Conservation (phyloP, 2,888 invertebrate species). For the Drosophila macrospina region DNA sequence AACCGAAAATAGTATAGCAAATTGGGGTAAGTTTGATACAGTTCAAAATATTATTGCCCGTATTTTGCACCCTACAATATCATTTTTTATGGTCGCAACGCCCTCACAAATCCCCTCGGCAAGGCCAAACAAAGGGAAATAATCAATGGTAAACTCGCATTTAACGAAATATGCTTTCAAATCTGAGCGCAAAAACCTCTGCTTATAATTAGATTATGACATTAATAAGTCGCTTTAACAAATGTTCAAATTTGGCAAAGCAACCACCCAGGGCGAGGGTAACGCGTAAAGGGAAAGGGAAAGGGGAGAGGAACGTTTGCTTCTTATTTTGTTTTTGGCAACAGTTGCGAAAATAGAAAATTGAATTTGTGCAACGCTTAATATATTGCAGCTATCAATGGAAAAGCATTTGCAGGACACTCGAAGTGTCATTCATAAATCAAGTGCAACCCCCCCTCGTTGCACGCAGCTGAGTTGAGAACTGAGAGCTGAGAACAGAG, state of each 20-base stretch:
- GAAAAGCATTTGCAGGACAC: conserved; percentile 65
- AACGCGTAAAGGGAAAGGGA: too few species aligned
- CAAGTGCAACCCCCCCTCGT: conserved; percentile 66
- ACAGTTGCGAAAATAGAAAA: conserved; percentile 75
- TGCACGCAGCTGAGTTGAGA: conserved; percentile 6
- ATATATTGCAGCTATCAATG: conserved; percentile 69
- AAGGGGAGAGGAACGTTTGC: neutral
- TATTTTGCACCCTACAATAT: conserved; percentile 49
- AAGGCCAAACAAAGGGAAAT: conserved; percentile 42
- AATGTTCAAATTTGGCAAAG: conserved; percentile 68
- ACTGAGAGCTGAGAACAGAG: too few species aligned
- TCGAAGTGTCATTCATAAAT: conserved; percentile 69
- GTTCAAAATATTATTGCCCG: conserved; percentile 39
- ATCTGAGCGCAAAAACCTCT: conserved; percentile 47
- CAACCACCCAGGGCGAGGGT: conserved; percentile 1
- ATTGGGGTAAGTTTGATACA: conserved; percentile 41
- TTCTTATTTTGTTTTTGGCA: conserved; percentile 50
- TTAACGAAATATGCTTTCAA: conserved; percentile 59
- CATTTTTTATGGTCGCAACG: conserved; percentile 42
- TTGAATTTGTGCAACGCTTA: conserved; percentile 57
- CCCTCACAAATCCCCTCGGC: conserved; percentile 21
- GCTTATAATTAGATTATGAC: conserved; percentile 78
- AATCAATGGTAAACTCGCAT: conserved; percentile 56
- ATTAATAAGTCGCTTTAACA: conserved; percentile 78
- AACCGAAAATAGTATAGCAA: conserved; percentile 18